Base-by-base conservation (phyloP, 2,797 vertebrate species). In the Dendrocincla tyrannina region DNA sequence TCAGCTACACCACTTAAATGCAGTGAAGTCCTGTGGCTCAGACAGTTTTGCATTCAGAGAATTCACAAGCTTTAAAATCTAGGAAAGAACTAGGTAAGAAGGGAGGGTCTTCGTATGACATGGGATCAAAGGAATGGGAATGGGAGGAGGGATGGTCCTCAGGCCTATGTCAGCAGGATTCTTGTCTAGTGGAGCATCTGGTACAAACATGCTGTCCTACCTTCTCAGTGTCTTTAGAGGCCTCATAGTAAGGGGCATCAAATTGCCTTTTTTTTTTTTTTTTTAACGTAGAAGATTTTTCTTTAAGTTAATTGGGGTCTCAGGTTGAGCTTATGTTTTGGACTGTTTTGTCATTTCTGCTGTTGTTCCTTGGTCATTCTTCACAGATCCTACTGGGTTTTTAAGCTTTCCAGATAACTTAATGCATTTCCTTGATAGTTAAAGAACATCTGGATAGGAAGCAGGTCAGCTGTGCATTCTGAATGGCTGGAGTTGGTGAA, bases 101-200 rank as follows among this genome's bases (percentile, higher is more conserved):
- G 53, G 27, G 42, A 74, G 24, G 30, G 5, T 85, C 41, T 52
- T 86, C 55, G 79, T 11, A 11, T 85, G 64, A 63, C 37, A 20
- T 49, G 56, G 64, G 53, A 91, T 94, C 67, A 77, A 60, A 93
- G 27, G 52, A 85, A 64, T 58, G 33, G 41, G 37, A 37, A 11
- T 66, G 18, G 64, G 13, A 33, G n/a, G 10, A 8, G 19, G 10
- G 6, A 10, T 73, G 27, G 17, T 85, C 49, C 60, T 89, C 76
- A 68, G 64, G 72, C 53, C 68, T 80, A 16, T 79, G 64, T 89
- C 46, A 42, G 91, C 75, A 85, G 60, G 46, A 68, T 92, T 82
- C 22, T 87, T 89, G 53, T 56, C 60, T 74, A 53, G 49, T 32
- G 72, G 22, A 94, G 60, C 86, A 92, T 95, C 91, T 96, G 93